A percentile compares a stretch with the other conserved stretches of the same genome.
Conservation (phyloP, 2,888 invertebrate genomes). For the Heliconius ismenius region DNA sequence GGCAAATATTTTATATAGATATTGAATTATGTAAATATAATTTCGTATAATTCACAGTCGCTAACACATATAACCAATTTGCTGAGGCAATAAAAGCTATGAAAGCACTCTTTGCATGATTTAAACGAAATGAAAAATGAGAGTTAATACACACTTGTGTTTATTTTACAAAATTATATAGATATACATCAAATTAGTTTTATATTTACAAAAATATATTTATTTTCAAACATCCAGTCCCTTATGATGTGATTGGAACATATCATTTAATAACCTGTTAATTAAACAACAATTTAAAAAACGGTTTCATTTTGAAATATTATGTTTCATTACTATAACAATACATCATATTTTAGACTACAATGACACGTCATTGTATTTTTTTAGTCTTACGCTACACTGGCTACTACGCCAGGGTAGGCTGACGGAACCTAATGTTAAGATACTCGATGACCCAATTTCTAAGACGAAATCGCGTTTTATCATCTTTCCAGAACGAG, state of each 20-base stretch:
- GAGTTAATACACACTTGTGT: not conserved
- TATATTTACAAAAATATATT: conserved; percentile 1
- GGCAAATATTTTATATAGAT: conserved; percentile 46
- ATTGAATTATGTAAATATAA: conserved; percentile 24
- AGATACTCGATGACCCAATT: no score
- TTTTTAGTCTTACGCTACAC: not conserved
- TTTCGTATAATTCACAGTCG: conserved; percentile 9
- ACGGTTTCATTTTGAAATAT: not conserved
- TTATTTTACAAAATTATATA: conserved; percentile 12
- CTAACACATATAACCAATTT: not conserved
- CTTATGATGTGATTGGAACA: conserved; percentile 12
- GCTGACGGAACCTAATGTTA: no score
- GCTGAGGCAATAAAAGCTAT: conserved; percentile 11
- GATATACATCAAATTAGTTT: conserved; percentile 1
- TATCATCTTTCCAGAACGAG: no score
- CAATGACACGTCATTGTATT: not conserved
- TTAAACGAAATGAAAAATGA: not conserved
- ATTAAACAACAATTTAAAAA: not conserved
- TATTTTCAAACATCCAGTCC: not conserved
- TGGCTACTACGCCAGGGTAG: no score
- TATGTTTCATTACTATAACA: not conserved
- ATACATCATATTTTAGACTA: not conserved
- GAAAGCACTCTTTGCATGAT: conserved; percentile 5
- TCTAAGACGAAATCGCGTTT: no score
- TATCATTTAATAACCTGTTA: conserved; percentile 7